These are phyloP conservation scores for Amniataba percoides DNA, from an alignment of 2,797 vertebrate genomes.

Conservation along the genomic window DNA sequence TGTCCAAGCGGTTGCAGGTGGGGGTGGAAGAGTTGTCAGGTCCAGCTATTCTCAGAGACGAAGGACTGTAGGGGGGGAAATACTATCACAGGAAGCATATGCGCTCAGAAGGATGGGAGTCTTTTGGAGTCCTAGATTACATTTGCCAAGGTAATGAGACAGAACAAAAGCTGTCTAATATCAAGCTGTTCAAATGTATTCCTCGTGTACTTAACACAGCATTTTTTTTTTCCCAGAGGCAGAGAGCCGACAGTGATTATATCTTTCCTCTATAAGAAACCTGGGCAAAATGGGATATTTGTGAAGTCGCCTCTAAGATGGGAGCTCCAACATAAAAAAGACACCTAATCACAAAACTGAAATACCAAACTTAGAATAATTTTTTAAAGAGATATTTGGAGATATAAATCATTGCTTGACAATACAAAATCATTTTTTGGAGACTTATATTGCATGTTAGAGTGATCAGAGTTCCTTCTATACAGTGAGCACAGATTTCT, in stretches of 20 bases:
- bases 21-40: conserved; percentile 66
- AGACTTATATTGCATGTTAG: background rate
- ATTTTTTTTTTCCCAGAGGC: conserved; percentile 47
- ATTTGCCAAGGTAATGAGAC: conserved; percentile 79
- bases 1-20: conserved; percentile 70
- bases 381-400: background rate
- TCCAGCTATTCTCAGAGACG: conserved; percentile 51
- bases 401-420: background rate
- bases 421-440: background rate
- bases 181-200: conserved; percentile 74
- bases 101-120: conserved; percentile 51
- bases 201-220: conserved; percentile 60
- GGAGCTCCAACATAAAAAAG: conserved; percentile 4
- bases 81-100: conserved; percentile 48
- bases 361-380: conserved; percentile 2
- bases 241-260: conserved; percentile 45
- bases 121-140: conserved; percentile 68
- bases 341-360: background rate
- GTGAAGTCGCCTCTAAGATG: conserved; percentile 15
- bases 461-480: background rate
- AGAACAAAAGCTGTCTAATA: conserved; percentile 77
- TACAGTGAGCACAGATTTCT: background rate
- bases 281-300: conserved; percentile 27
- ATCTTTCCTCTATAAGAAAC: conserved; percentile 40
- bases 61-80: conserved; percentile 42